Evolutionary conservation across 2,113 vertebrate species (phyloP), one percentile per base, ranked within the genome.

Genomic region (Sapayoa aenigma): DNA sequence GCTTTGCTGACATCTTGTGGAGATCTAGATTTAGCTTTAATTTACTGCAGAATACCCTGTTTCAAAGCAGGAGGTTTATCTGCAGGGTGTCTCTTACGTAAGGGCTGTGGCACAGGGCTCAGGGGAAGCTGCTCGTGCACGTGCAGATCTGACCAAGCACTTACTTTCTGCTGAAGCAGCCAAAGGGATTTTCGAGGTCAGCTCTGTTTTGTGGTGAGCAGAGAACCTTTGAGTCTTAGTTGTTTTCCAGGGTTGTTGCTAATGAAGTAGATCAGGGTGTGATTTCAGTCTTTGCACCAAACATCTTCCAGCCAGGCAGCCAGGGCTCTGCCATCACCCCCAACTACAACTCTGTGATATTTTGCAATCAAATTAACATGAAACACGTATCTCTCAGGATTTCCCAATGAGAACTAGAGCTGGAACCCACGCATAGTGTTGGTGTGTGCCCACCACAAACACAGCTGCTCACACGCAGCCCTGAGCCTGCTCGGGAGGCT

Each of bases 1-100:
- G 84, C 94, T 97, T 69, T 97, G 94, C 96, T 96, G 97, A 97
- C 96, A 96, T 91, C 96, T 97, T 90, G 96, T 97, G 96, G 96
- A 95, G 94, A 89, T 92, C 89, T 67, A 69, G 92, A 63, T 39
- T 44, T 44, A 83, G 82, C 60, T 62, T 62, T 69, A 79, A 95
- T 90, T 93, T 90, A 87, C 59, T 77, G 77, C 79, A 67, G 68
- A 63, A 25, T 10, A 28, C 9, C 58, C 79, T 2, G n/a, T 75
- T 90, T 41, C 37, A 30, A 30, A 11, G 23, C 22, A 69, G 49
- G 27, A 84, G 24, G 4, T 82, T 82, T 85, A 25, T 46, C 93
- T 77, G 78, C 52, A 60, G 66, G 82, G 73, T 80, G 82, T 37
- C 91, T 63, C 5, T 60, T 75, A 39, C 10, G 1, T 10, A 49